Evolutionary conservation across 2,888 invertebrate species (phyloP), one percentile per base, ranked within the genome.

Genomic region (Eremobia ochroleuca): DNA sequence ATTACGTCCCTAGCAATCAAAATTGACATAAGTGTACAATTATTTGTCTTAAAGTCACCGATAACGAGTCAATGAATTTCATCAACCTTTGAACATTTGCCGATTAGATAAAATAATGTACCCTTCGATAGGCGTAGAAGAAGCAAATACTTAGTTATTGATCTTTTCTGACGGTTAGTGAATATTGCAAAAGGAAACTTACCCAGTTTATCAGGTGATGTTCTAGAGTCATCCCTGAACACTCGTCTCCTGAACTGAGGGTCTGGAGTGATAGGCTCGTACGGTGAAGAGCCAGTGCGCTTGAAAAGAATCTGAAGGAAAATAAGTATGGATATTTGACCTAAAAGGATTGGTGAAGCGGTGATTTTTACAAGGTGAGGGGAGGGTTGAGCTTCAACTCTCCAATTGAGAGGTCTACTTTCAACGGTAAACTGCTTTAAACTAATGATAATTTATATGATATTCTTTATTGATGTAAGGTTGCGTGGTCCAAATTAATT

Each of bases 201-300:
- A 97, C 97, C 97, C 75, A 97, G 89, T 90, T 96, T 97, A 75
- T 97, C 97, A 58, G 97, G 97, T 37, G 96, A 91, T 1, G 94
- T 90, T 79, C 96, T 94, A 83, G 96, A 96, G 86, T 97, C 97
- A 70, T 97, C 97, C 46, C 97, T 92, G 93, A 98, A 98, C 67
- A 98, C 98, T 83, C 97, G 96, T 85, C 97, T 96, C 59, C 97
- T 95, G 95, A 98, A 98, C 87, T 97, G 97, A 31, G 97, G 97
- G 92, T 98, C 98, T 0, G 98, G 97, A 31, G 96, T 92, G 66
- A 97, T 94, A 8, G 96, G 92, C 67, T 97, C 97, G 91, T 97
- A 97, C 5, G 97, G 91, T 3, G 92, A 85, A 4, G 95, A n/a
- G 8, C 89, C 94, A 15, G 96, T 90, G 85, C 96, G 94, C 81